Base-by-base conservation (phyloP, 2,888 invertebrate species). In the Andrena trimmerana region DNA sequence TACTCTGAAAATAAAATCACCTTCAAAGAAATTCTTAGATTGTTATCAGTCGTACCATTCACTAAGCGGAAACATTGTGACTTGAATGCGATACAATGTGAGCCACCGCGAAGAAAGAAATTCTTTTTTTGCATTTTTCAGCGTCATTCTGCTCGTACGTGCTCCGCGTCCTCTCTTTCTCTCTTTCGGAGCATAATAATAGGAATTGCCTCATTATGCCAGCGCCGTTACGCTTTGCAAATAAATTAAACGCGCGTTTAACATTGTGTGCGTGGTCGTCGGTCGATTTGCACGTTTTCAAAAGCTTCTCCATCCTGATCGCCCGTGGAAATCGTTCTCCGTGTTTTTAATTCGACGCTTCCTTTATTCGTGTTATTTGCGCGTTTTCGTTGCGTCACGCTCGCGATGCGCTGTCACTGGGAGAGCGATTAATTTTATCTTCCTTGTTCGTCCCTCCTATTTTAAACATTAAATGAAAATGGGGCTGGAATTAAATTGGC, bases 161-260 rank as follows among this genome's bases (percentile, higher is more conserved):
- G 24, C 57, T 24, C 24, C 13, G 7, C 7, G 42, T 6, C 13
- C 16, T 20, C 10, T 20, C 24, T 31, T 0, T 65, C 10, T 27
- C 42, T 13, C 16, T 48, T 10, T 48, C 36, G 6, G 42, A 24
- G 31, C 27, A 10, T 31, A 60, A 60, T 29, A 76, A 75, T 60
- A 60, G 66, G 33, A 79, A 81, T 69, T 48, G 52, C 24, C 31
- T 70, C 29, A 70, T 74, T 60, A 79, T 74, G 60, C 74, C 31
- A 24, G 20, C 27, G 27, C 16, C 50, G 50, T 52, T 60, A 48
- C 48, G 27, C 31, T 20, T 8, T 20, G 20, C 42, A 36, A 69
- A 69, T 36, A 13, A 50, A 65, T 77, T 65, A 57, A 59, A 31
- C 13, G 59, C 65, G 42, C 66, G 8, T 57, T 13, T 36, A 42